phyloP scores from a whole-genome alignment of 2,113 vertebrate genomes.

The Tamias sibiricus region DNA sequence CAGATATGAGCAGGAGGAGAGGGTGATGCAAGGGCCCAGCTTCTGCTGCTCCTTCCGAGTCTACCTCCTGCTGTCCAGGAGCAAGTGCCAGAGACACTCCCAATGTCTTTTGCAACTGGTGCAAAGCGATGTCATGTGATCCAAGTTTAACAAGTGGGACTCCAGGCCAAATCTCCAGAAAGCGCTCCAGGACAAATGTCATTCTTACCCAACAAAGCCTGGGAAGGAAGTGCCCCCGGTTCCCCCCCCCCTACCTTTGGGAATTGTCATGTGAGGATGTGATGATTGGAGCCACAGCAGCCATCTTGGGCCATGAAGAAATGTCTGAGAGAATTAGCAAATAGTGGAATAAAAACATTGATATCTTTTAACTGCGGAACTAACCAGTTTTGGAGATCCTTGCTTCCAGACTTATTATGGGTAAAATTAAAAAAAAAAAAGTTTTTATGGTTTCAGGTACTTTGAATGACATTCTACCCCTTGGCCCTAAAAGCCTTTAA shows the following conservation, averaged over 20 bases:
- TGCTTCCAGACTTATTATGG: too few species aligned
- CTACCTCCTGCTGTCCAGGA: neutral
- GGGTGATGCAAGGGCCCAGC: fast-evolving
- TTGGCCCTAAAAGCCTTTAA: too few species aligned
- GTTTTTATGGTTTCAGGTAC: too few species aligned
- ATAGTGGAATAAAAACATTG: too few species aligned
- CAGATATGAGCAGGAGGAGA: neutral
- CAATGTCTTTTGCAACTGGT: too few species aligned
- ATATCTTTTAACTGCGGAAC: too few species aligned
- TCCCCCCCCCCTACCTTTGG: neutral
- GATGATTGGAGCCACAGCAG: neutral
- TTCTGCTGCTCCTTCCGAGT: too few species aligned
- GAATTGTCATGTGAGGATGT: neutral
- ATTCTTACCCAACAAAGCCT: neutral
- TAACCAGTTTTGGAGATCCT: too few species aligned
- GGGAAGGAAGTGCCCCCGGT: neutral
- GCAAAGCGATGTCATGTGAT: neutral
- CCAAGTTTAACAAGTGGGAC: neutral
- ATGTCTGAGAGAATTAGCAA: too few species aligned
- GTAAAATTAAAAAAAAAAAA: too few species aligned
- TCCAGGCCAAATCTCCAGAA: neutral
- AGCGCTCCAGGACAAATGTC: neutral
- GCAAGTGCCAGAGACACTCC: neutral
- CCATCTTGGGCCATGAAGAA: too few species aligned
- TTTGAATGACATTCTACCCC: too few species aligned